Evolutionary conservation across 2,113 vertebrate species (phyloP).

Genomic region (Anhinga anhinga): DNA sequence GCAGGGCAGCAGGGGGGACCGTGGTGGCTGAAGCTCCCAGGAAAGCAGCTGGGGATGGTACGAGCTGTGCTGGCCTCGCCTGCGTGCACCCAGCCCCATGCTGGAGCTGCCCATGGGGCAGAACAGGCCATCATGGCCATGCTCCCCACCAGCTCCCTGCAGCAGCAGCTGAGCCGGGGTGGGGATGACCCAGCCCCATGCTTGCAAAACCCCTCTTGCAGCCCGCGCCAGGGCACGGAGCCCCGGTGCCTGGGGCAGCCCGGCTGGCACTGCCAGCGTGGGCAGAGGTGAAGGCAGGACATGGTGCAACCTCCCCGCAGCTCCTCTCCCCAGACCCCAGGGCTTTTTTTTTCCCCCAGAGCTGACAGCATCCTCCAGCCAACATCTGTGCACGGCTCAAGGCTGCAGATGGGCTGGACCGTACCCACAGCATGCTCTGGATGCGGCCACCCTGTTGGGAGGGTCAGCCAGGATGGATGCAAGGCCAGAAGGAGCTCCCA

Average conservation of each 20-base stretch:
- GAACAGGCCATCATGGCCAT: background rate
- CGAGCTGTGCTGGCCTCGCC: background rate
- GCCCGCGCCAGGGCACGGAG: background rate
- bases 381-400: accelerated
- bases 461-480: background rate
- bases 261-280: background rate
- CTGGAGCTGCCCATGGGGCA: background rate
- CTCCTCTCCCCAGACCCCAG: background rate
- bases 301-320: accelerated
- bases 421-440: background rate
- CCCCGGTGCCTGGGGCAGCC: background rate
- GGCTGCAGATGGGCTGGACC: background rate
- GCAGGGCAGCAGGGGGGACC: accelerated
- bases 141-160: too few relatives aligned
- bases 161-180: background rate
- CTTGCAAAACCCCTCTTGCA: background rate
- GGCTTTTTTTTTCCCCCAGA: background rate
- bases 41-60: background rate
- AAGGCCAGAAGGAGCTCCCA: background rate
- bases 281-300: background rate
- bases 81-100: accelerated
- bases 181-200: background rate
- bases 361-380: background rate
- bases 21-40: background rate
- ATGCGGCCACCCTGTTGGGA: background rate